These are phyloP conservation scores for Portunus trituberculatus DNA, from an alignment of 1,140 invertebrate genomes.

Conservation along the genomic window DNA sequence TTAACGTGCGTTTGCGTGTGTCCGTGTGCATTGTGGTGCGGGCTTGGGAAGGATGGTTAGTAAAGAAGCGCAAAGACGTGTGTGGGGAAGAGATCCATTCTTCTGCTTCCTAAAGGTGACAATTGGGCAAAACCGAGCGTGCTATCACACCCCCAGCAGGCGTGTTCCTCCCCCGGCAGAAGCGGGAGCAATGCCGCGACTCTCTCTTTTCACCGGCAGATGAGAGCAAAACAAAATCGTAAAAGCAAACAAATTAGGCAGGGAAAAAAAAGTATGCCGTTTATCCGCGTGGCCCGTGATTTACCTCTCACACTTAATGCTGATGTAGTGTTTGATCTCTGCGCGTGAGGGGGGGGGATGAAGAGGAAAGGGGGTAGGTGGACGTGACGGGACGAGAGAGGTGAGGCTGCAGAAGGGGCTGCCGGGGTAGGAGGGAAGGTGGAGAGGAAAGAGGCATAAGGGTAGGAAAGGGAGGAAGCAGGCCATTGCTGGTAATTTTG, in stretches of 20 bases:
- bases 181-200: background rate
- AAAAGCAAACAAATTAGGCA: background rate
- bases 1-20: background rate
- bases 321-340: background rate
- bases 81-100: background rate
- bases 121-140: background rate
- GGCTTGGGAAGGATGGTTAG: background rate
- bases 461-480: background rate
- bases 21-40: background rate
- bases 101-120: background rate
- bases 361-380: background rate
- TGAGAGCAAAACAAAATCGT: background rate
- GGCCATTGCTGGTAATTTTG: background rate
- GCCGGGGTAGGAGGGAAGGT: background rate
- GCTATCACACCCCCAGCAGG: background rate
- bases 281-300: background rate
- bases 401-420: background rate
- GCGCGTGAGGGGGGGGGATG: background rate
- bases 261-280: background rate
- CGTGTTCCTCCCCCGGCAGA: background rate
- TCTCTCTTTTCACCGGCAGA: background rate
- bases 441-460: background rate
- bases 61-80: background rate
- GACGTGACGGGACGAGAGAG: background rate
- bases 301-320: background rate